These are phyloP conservation scores for Sinohyriopsis cumingii DNA, from an alignment of 2,888 invertebrate species.

Conservation along the genomic window DNA sequence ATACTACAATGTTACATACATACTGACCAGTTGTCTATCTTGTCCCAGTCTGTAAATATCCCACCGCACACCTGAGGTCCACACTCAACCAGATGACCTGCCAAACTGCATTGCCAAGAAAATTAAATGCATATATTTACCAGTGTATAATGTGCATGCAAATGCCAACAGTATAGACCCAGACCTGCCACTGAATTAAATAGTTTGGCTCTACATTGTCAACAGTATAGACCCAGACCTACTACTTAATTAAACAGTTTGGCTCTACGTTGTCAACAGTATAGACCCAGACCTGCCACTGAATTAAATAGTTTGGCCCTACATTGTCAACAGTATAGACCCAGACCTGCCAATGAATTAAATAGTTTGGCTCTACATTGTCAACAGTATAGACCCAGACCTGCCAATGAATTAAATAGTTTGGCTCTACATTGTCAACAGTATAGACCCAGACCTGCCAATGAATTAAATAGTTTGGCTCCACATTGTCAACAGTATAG, in stretches of 20 bases:
- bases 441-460: not conserved
- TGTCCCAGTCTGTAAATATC: slow-evolving; percentile 74
- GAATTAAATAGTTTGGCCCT: too few species aligned
- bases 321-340: too few species aligned
- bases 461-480: not conserved
- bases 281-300: too few species aligned
- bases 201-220: not conserved
- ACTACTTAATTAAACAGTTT: too few species aligned
- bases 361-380: too few species aligned
- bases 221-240: too few species aligned
- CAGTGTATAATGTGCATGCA: not conserved
- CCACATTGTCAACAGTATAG: not conserved
- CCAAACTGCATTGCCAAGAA: slow-evolving; percentile 65
- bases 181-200: slow-evolving; percentile 1
- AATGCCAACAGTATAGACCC: not conserved
- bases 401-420: not conserved
- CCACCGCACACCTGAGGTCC: slow-evolving; percentile 75
- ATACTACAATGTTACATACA: too few species aligned
- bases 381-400: too few species aligned
- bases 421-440: not conserved
- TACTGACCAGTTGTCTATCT: slow-evolving; percentile 71
- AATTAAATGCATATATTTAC: not conserved
- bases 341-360: too few species aligned
- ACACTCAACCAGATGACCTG: slow-evolving; percentile 75
- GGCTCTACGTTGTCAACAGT: not conserved